phyloP scores from a whole-genome alignment of 1,140 invertebrate species.

The Chlorops oryzae region DNA sequence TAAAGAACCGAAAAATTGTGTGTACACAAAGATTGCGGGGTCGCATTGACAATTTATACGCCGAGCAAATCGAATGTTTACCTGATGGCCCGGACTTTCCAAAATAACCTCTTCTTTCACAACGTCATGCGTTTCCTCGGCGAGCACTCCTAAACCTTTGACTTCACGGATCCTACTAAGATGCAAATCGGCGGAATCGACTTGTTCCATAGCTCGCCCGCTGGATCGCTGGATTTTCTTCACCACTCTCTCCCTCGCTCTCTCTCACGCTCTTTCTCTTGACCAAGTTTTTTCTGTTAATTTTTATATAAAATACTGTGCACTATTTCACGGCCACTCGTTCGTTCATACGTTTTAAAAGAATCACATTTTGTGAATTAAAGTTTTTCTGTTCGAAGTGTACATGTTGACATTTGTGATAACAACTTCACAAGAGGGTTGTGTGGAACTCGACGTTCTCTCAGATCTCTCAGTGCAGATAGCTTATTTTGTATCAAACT shows the following conservation, averaged over 20 bases:
- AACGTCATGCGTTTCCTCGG: slow-evolving; percentile 38
- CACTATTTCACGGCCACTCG: slow-evolving; percentile 4
- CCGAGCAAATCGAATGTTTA: slow-evolving; percentile 15
- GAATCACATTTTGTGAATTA: slow-evolving; percentile 18
- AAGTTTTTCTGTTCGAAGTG: slow-evolving; percentile 13
- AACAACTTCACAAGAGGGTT: slow-evolving; percentile 11
- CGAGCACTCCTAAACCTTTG: slow-evolving; percentile 33
- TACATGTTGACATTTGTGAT: slow-evolving; percentile 14
- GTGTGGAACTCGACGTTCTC: too few relatives aligned
- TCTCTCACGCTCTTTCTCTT: slow-evolving; percentile 4
- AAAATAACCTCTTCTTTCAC: slow-evolving; percentile 46
- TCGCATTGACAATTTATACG: slow-evolving; percentile 2
- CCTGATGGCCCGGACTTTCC: slow-evolving; percentile 40
- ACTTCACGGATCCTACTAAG: slow-evolving; percentile 45
- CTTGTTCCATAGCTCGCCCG: slow-evolving; percentile 43
- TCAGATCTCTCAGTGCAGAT: too few relatives aligned
- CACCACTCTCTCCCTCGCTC: slow-evolving; percentile 12
- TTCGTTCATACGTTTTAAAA: slow-evolving; percentile 10
- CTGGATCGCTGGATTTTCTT: too few relatives aligned
- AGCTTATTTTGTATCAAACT: too few relatives aligned
- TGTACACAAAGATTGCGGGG: slow-evolving; percentile 11
- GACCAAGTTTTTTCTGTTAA: slow-evolving; percentile 3
- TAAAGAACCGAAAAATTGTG: too few relatives aligned
- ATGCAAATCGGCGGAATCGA: slow-evolving; percentile 43
- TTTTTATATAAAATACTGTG: slow-evolving; percentile 2